These are phyloP conservation scores for Columbina picui DNA, from an alignment of 2,113 vertebrate species.

Conservation along the genomic window DNA sequence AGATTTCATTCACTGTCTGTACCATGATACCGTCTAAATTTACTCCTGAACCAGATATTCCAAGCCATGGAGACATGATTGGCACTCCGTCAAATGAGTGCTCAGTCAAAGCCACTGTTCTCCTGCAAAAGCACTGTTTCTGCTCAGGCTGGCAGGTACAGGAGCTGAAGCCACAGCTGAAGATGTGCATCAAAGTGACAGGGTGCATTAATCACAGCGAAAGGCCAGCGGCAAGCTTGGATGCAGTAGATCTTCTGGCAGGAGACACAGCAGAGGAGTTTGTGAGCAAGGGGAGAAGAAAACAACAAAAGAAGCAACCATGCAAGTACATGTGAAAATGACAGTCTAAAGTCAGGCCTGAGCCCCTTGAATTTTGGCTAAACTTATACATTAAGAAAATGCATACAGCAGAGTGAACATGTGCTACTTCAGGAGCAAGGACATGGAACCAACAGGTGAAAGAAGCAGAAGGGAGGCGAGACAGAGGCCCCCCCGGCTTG, in stretches of 20 bases:
- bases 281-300: background rate
- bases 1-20: background rate
- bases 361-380: background rate
- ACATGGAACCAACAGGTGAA: background rate
- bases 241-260: background rate
- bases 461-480: background rate
- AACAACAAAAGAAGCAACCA: background rate
- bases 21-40: background rate
- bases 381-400: background rate
- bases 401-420: background rate
- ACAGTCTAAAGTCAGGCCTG: background rate
- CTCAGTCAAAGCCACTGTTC: background rate
- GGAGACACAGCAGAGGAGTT: background rate
- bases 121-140: background rate
- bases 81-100: background rate
- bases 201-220: background rate
- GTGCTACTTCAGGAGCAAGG: background rate
- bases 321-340: background rate
- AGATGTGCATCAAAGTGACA: accelerated
- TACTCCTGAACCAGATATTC: background rate
- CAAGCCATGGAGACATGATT: background rate
- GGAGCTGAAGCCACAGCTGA: background rate
- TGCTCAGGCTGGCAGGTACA: background rate
- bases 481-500: background rate
- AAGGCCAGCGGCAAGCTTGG: background rate